Evolutionary conservation across 2,888 invertebrate species (phyloP), one percentile per base, ranked within the genome.

Genomic region (Coelinius sp.): DNA sequence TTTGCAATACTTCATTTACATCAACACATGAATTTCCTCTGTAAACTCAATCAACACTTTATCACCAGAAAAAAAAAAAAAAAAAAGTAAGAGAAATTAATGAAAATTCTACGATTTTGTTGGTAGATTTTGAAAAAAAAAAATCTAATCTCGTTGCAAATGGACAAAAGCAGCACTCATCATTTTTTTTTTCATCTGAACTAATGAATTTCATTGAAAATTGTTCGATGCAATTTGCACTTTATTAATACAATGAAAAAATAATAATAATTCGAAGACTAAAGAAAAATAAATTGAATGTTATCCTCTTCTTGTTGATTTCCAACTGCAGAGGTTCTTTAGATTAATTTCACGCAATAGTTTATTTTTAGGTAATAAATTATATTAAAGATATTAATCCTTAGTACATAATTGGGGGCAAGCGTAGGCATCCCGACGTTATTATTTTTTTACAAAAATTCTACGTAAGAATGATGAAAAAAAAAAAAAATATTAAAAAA

Each of bases 131-230:
- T 10, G n/a, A n/a, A n/a, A 49, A 22, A 20, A n/a, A n/a, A 81
- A 83, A 81, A 82, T 82, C 80, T 85, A 82, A 82, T 81, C 82
- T 80, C 81, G 77, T 76, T 76, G 74, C 78, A 75, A 25, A 35
- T 22, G 31, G 24, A 49, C 25, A 56, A 56, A 14, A 56, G 31
- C 38, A 41, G 27, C 14, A 27, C 27, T 4, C 10, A 31, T 31
- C 14, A 56, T 56, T 56, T 53, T 49, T 49, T 49, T 17, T 52
- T 31, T 10, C 27, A 14, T 12, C 8, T 27, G 10, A 17, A 14
- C 10, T 6, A 53, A 25, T 25, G 24, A 24, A 53, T 53, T 53
- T 56, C 3, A 10, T 7, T 27, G 5, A 14, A 31, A 56, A 56
- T 27, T 31, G 56, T 27, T 56, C 27, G 31, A 64, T 44, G 64